phyloP scores from a whole-genome alignment of 2,113 vertebrate genomes.

The Muntiacus muntjak region DNA sequence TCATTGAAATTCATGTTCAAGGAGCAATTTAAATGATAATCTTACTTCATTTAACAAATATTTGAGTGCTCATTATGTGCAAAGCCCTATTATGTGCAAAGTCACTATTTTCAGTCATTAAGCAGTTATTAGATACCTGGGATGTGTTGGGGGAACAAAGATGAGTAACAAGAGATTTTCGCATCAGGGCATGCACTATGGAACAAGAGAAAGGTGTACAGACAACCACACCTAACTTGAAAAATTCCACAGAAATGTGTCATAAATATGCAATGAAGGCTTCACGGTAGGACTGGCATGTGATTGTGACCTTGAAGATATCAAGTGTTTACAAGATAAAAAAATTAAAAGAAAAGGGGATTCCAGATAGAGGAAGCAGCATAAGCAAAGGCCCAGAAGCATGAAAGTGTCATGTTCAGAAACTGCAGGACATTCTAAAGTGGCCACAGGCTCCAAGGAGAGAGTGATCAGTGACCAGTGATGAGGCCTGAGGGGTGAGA shows the following conservation, averaged over 20 bases:
- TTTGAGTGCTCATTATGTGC: not conserved
- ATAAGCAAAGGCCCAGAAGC: not conserved
- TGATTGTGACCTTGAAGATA: not conserved
- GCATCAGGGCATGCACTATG: not conserved
- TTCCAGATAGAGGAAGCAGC: not conserved
- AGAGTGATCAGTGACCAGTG: not conserved
- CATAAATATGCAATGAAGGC: not conserved
- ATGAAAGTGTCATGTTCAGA: not conserved
- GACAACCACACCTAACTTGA: not conserved
- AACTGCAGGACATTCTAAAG: not conserved
- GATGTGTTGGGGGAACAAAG: not conserved
- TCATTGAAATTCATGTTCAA: slow-evolving; percentile 31
- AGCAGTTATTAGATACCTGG: not conserved
- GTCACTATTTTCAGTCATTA: not conserved
- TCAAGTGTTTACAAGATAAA: not conserved
- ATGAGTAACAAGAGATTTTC: not conserved
- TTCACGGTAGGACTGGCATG: not conserved
- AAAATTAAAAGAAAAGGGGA: not conserved
- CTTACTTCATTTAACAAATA: slow-evolving; percentile 31
- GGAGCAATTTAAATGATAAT: not conserved
- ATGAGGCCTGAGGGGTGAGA: not conserved
- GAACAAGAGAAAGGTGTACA: not conserved
- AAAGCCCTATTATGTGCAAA: not conserved
- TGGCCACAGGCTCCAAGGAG: not conserved
- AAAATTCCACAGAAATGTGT: not conserved